phyloP scores from a whole-genome alignment of 2,888 invertebrate genomes.

The Aspidapion aeneum region DNA sequence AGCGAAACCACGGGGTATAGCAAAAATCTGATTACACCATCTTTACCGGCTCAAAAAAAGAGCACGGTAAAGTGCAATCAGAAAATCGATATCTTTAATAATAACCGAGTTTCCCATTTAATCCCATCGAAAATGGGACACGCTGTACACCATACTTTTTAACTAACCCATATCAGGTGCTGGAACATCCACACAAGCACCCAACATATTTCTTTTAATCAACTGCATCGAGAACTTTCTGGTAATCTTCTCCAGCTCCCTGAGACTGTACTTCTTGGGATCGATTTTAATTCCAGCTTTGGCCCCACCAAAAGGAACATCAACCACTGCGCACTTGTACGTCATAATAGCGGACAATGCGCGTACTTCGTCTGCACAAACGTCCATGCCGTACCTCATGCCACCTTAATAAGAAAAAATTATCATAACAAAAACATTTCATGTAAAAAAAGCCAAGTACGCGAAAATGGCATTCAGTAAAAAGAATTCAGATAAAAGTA shows the following conservation, averaged over 20 bases:
- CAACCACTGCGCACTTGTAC: constrained; percentile 97
- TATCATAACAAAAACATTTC: too few relatives aligned
- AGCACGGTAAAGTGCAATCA: too few relatives aligned
- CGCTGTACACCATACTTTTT: too few relatives aligned
- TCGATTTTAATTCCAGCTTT: constrained; percentile 95
- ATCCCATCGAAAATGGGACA: too few relatives aligned
- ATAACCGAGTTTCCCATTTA: too few relatives aligned
- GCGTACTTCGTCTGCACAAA: constrained; percentile 89
- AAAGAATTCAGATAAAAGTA: too few relatives aligned
- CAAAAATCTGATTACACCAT: too few relatives aligned
- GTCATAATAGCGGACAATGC: constrained; percentile 97
- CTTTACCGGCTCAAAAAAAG: too few relatives aligned
- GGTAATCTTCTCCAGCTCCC: constrained; percentile 95
- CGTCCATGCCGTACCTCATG: constrained; percentile 90
- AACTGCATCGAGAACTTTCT: constrained; percentile 74
- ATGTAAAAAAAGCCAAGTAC: too few relatives aligned
- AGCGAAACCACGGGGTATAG: too few relatives aligned
- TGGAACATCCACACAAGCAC: constrained; percentile 95
- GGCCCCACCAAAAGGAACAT: constrained; percentile 96
- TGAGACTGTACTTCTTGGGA: constrained; percentile 83
- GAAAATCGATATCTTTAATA: too few relatives aligned
- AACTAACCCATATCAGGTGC: constrained; percentile 79
- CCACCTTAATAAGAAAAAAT: constrained; percentile 58
- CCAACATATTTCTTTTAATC: constrained; percentile 55
- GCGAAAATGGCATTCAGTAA: too few relatives aligned